Percentiles rank a stretch among this genome's conserved stretches.
Evolutionary conservation across 2,888 invertebrate genomes (phyloP).

Genomic region (Orchesella flavescens): DNA sequence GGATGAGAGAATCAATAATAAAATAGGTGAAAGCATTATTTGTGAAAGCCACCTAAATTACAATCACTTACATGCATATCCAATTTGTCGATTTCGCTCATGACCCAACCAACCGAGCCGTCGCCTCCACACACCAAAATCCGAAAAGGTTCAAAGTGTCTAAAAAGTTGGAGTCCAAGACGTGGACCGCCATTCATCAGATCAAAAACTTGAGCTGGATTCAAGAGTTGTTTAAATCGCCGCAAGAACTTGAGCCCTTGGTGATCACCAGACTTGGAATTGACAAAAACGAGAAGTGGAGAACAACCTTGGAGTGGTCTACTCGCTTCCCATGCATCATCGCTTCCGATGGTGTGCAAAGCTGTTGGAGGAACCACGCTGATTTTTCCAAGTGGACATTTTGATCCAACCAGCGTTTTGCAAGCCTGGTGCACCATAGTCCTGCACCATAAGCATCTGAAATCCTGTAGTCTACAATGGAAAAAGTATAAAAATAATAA

Average conservation of each 20-base stretch:
- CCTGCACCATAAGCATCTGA: conserved; percentile 97
- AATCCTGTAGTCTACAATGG: conserved; percentile 86
- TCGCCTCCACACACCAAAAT: conserved; percentile 98
- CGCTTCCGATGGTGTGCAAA: conserved; percentile 88
- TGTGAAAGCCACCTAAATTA: not conserved
- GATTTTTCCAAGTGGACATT: conserved; percentile 91
- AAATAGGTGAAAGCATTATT: too few species aligned
- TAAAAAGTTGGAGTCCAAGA: conserved; percentile 85
- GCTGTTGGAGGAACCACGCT: conserved; percentile 96
- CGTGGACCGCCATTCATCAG: conserved; percentile 82
- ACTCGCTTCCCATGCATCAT: conserved; percentile 93
- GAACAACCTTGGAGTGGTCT: conserved; percentile 79
- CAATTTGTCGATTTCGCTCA: conserved; percentile 94
- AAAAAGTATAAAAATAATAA: not conserved
- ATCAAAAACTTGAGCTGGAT: conserved; percentile 98
- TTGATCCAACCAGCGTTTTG: conserved; percentile 83
- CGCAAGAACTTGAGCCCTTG: conserved; percentile 96
- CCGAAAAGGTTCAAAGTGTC: conserved; percentile 95
- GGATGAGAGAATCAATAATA: too few species aligned
- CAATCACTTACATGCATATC: conserved; percentile 89
- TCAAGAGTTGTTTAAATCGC: conserved; percentile 93
- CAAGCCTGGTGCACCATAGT: conserved; percentile 93
- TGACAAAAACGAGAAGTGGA: conserved; percentile 96
- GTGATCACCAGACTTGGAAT: conserved; percentile 98
- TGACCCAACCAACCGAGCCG: conserved; percentile 98